A percentile compares a stretch with the other conserved stretches of the same genome.
Conservation (phyloP, 1,140 invertebrate genomes). For the Hylaeus volcanicus region DNA sequence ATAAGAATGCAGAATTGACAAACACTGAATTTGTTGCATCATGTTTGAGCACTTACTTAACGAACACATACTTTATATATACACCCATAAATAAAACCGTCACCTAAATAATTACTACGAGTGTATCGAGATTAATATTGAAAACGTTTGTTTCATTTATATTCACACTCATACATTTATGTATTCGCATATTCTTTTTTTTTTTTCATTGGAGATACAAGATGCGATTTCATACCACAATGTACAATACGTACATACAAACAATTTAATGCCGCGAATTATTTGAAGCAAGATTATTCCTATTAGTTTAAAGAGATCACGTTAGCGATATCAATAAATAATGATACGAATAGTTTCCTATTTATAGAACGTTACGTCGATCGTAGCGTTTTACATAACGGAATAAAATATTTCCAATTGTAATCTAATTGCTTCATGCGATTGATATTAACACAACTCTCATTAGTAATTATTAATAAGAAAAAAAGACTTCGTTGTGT, state of each 20-base stretch:
- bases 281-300: constrained; percentile 19
- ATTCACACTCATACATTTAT: constrained; percentile 23
- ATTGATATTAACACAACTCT: not conserved
- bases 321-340: constrained; percentile 28
- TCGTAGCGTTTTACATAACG: not conserved
- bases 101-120: constrained; percentile 64
- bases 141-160: constrained; percentile 34
- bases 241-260: not conserved
- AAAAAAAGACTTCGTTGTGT: constrained; percentile 35
- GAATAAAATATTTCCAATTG: constrained; percentile 1
- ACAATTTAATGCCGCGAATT: constrained; percentile 14
- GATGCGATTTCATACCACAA: not conserved
- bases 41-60: constrained; percentile 49
- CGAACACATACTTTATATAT: constrained; percentile 58
- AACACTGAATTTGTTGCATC: constrained; percentile 39
- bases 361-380: constrained; percentile 6
- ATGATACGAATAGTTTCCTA: constrained; percentile 8
- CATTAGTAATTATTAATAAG: not conserved
- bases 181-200: constrained; percentile 9
- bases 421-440: not conserved
- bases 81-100: constrained; percentile 66
- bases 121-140: constrained; percentile 30
- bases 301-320: constrained; percentile 27
- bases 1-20: constrained; percentile 15
- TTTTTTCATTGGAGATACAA: not conserved